These are phyloP conservation scores for Iguana delicatissima DNA, from an alignment of 2,797 vertebrate species.

Conservation along the genomic window DNA sequence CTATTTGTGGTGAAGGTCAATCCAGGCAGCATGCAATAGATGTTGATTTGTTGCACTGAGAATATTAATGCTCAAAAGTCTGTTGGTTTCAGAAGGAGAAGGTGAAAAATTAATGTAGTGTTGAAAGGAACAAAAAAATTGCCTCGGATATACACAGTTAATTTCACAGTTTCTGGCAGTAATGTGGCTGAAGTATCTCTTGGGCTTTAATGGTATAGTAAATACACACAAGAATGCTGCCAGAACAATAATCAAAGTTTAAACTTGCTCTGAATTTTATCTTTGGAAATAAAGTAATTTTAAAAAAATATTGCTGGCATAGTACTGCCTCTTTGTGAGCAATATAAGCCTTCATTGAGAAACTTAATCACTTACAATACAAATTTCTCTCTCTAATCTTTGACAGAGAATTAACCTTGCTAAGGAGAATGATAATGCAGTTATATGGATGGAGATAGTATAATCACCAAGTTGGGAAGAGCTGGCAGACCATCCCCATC, in stretches of 20 bases:
- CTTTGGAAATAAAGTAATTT: conserved; percentile 8
- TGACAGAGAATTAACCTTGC: conserved; percentile 25
- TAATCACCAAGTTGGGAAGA: conserved; percentile 1
- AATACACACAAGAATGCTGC: conserved; percentile 36
- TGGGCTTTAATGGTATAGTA: conserved; percentile 40
- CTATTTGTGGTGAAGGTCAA: conserved; percentile 23
- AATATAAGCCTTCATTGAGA: conserved; percentile 30
- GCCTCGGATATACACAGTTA: conserved; percentile 42
- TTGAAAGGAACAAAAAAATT: conserved; percentile 51
- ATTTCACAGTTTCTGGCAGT: conserved; percentile 44
- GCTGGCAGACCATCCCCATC: neutral
- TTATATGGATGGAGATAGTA: neutral
- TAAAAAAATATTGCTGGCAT: neutral
- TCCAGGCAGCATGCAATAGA: conserved; percentile 23
- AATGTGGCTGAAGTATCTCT: conserved; percentile 20
- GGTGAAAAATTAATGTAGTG: conserved; percentile 49
- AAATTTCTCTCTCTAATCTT: conserved; percentile 5
- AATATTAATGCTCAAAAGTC: conserved; percentile 37
- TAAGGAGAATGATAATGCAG: conserved; percentile 3
- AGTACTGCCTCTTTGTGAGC: neutral
- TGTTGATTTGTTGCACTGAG: conserved; percentile 41
- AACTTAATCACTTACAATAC: conserved; percentile 19
- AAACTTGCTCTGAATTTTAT: conserved; percentile 27
- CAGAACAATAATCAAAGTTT: conserved; percentile 34
- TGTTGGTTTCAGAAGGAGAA: conserved; percentile 39